phyloP scores from a whole-genome alignment of 53 echinoderm and acorn worm species.

The Holothuria scabra region DNA sequence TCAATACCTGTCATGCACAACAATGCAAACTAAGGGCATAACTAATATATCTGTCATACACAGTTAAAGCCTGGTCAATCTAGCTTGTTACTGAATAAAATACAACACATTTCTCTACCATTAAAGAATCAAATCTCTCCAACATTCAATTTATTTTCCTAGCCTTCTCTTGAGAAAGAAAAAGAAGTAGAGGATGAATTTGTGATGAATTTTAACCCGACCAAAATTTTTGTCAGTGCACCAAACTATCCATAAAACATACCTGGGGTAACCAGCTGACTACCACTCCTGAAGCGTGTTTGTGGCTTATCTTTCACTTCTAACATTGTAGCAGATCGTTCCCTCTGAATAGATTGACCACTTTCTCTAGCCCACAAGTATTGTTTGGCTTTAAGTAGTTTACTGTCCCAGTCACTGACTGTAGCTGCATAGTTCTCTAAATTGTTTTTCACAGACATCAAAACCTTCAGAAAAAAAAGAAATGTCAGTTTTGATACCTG shows the following conservation, averaged over 20 bases:
- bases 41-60: too few species aligned
- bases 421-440: constrained; percentile 75
- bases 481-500: not conserved
- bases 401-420: constrained; percentile 72
- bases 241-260: constrained; percentile 11
- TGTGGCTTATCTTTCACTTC: constrained; percentile 57
- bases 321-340: constrained; percentile 57
- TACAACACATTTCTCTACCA: too few species aligned
- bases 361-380: constrained; percentile 74
- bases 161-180: not conserved
- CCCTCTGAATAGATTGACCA: constrained; percentile 45
- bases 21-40: too few species aligned
- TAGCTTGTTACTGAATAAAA: too few species aligned
- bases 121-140: too few species aligned
- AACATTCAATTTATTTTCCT: too few species aligned
- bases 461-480: constrained; percentile 55
- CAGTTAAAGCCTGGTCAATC: too few species aligned
- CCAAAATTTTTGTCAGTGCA: not conserved
- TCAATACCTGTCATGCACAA: too few species aligned
- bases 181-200: not conserved
- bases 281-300: constrained; percentile 56
- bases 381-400: constrained; percentile 74
- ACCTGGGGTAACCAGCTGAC: constrained; percentile 37
- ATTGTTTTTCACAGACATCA: constrained; percentile 72
- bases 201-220: not conserved